A percentile compares a stretch with the other conserved stretches of the same genome.
Conservation (phyloP, 2,888 invertebrate species). For the Synanthedon formicaeformis region DNA sequence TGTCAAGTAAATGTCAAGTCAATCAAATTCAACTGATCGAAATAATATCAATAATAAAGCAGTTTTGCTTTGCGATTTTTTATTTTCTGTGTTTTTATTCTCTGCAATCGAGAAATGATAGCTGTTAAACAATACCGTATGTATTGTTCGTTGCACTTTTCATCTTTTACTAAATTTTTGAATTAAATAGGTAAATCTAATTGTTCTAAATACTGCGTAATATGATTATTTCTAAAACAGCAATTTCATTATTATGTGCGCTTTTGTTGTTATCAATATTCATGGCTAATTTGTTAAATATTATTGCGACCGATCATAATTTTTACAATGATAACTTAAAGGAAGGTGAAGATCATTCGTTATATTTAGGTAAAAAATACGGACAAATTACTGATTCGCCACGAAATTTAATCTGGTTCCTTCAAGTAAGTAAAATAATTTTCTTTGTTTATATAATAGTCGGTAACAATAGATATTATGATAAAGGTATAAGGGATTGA, state of each 20-base stretch:
- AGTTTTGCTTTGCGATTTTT: too few species aligned
- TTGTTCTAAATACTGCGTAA: conserved; percentile 7
- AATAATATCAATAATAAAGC: too few species aligned
- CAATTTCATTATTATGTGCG: conserved; percentile 71
- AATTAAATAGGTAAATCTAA: not conserved
- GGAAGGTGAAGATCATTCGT: conserved; percentile 39
- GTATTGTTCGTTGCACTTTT: too few species aligned
- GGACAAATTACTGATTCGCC: conserved; percentile 63
- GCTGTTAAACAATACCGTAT: too few species aligned
- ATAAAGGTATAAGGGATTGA: too few species aligned
- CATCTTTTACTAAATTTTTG: too few species aligned
- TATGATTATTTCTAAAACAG: conserved; percentile 76
- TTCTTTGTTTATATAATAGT: too few species aligned
- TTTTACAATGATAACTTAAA: conserved; percentile 41
- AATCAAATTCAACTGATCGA: too few species aligned
- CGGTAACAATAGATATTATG: too few species aligned
- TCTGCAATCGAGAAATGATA: too few species aligned
- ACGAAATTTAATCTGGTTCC: conserved; percentile 79
- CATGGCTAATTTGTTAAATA: conserved; percentile 76
- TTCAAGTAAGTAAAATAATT: conserved; percentile 70
- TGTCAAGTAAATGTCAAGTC: too few species aligned
- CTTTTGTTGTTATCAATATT: conserved; percentile 76
- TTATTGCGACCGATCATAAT: conserved; percentile 73
- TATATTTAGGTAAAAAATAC: conserved; percentile 44
- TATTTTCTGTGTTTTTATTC: too few species aligned